phyloP scores from a whole-genome alignment of 2,888 invertebrate species.

The Nymphalis urticae region DNA sequence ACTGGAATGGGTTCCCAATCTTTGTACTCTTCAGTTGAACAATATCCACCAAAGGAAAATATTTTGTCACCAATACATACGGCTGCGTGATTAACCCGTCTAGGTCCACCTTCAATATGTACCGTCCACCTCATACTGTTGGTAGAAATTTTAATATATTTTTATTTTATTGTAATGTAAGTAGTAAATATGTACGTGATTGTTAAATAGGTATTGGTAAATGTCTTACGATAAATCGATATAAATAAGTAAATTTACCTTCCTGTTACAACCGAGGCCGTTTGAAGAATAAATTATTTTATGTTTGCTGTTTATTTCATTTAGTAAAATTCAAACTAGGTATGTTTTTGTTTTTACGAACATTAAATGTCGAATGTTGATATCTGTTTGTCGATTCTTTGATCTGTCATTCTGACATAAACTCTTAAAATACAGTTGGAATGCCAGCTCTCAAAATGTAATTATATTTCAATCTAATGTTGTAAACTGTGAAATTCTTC shows the following conservation, averaged over 20 bases:
- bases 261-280: slow-evolving; percentile 5
- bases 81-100: slow-evolving; percentile 95
- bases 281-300: slow-evolving; percentile 7
- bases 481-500: too few relatives aligned
- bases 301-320: neutral
- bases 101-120: slow-evolving; percentile 93
- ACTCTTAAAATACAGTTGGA: too few relatives aligned
- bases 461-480: too few relatives aligned
- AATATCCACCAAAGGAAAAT: slow-evolving; percentile 96
- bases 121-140: slow-evolving; percentile 90
- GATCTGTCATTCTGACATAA: neutral
- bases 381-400: neutral
- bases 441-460: too few relatives aligned
- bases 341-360: neutral
- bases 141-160: neutral
- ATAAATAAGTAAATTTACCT: neutral
- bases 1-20: slow-evolving; percentile 91
- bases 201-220: too few relatives aligned
- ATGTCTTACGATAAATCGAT: neutral
- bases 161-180: neutral
- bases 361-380: neutral
- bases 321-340: neutral
- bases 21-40: slow-evolving; percentile 90
- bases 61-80: slow-evolving; percentile 89
- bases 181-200: neutral